Evolutionary conservation across 2,797 vertebrate genomes (phyloP).

Genomic region (Phrynocephalus guinanensis): DNA sequence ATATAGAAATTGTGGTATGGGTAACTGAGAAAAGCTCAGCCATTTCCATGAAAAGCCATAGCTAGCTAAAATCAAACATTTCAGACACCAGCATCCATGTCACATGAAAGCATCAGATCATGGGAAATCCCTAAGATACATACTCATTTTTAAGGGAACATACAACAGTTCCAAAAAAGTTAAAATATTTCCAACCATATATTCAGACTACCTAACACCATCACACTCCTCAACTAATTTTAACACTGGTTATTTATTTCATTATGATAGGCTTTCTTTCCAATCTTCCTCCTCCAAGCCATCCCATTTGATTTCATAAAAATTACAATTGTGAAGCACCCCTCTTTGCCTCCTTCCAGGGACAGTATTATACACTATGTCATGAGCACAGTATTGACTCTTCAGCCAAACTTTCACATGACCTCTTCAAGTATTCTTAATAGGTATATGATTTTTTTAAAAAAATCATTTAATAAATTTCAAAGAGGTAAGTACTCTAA

Average conservation of each 20-base stretch:
- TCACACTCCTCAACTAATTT: neutral
- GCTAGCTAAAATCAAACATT: no score
- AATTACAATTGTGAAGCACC: no score
- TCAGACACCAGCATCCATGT: no score
- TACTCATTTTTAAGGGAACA: neutral
- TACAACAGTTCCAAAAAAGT: neutral
- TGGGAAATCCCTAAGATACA: neutral
- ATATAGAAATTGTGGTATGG: neutral
- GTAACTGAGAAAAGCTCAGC: no score
- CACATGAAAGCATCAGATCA: neutral
- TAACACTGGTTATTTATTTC: neutral
- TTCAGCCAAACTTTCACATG: no score
- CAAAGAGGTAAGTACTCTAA: neutral
- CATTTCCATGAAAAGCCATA: no score
- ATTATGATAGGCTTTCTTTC: neutral
- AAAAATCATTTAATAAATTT: neutral
- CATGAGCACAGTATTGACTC: no score
- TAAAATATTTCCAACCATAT: neutral
- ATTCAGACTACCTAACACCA: neutral
- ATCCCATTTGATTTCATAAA: no score
- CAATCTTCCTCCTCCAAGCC: neutral
- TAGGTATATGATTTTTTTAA: no score
- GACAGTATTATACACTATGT: no score
- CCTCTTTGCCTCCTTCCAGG: no score
- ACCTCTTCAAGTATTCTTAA: no score